Percentiles rank a stretch among this genome's conserved stretches.
These are phyloP conservation scores for Melitaea athalia DNA, from an alignment of 2,888 invertebrate genomes.

Conservation along the genomic window DNA sequence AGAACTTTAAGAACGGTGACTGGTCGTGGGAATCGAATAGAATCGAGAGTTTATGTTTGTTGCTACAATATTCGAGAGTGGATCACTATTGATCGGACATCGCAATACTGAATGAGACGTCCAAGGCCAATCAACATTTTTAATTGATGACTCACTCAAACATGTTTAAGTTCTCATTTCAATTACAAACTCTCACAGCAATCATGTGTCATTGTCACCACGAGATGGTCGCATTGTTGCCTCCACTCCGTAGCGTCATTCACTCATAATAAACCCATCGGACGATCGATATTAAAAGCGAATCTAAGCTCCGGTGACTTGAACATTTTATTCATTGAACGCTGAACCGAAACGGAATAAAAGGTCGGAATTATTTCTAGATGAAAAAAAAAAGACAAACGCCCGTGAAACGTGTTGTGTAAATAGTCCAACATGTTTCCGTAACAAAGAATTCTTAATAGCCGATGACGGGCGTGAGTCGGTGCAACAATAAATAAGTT, in stretches of 20 bases:
- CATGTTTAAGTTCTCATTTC: slow-evolving; percentile 66
- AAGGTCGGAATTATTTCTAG: slow-evolving; percentile 7
- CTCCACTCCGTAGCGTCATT: slow-evolving; percentile 57
- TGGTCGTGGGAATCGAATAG: slow-evolving; percentile 18
- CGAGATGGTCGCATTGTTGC: slow-evolving; percentile 60
- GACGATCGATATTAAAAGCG: slow-evolving; percentile 73
- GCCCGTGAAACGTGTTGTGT: slow-evolving; percentile 67
- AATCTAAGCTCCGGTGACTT: slow-evolving; percentile 76
- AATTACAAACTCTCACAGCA: slow-evolving; percentile 74
- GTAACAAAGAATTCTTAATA: slow-evolving; percentile 82
- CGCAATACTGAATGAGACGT: slow-evolving; percentile 36
- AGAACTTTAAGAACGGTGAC: slow-evolving; percentile 1
- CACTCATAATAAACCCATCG: slow-evolving; percentile 76
- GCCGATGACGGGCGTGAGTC: slow-evolving; percentile 80
- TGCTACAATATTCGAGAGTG: slow-evolving; percentile 30
- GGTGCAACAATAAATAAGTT: slow-evolving; percentile 77
- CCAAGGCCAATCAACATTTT: slow-evolving; percentile 69
- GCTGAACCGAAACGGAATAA: slow-evolving; percentile 62
- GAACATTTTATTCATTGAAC: slow-evolving; percentile 74
- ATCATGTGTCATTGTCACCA: slow-evolving; percentile 79
- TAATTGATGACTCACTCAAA: slow-evolving; percentile 64
- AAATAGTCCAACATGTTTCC: slow-evolving; percentile 82
- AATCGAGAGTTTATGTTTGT: slow-evolving; percentile 11
- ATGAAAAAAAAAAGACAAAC: slow-evolving; percentile 46
- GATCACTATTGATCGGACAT: slow-evolving; percentile 27